Percentiles rank a stretch among this genome's conserved stretches.
These are phyloP conservation scores for Rana temporaria DNA, from an alignment of 2,113 vertebrate genomes.

Conservation along the genomic window DNA sequence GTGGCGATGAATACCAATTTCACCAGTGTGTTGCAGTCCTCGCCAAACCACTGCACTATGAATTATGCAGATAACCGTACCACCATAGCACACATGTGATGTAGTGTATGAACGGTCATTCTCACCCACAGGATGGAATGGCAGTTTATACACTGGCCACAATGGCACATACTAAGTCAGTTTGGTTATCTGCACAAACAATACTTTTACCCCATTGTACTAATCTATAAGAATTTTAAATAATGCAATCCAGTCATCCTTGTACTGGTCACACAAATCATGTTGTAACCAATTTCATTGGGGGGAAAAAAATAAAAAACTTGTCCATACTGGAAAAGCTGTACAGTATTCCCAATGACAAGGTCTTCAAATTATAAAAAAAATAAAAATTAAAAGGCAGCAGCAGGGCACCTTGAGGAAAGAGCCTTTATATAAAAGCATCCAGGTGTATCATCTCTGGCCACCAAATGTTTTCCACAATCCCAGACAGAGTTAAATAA, in stretches of 20 bases:
- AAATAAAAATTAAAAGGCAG: constrained; percentile 19
- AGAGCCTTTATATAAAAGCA: neutral
- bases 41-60: too few species aligned
- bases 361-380: neutral
- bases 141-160: too few species aligned
- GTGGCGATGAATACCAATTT: too few species aligned
- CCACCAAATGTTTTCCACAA: neutral
- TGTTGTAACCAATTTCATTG: neutral
- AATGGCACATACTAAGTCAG: too few species aligned
- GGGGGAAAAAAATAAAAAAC: neutral
- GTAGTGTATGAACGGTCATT: too few species aligned
- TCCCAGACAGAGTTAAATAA: neutral
- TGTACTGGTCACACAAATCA: neutral
- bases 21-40: too few species aligned
- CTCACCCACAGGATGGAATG: too few species aligned
- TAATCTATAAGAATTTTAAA: too few species aligned
- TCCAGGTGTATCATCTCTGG: neutral
- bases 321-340: neutral
- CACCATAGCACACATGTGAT: too few species aligned
- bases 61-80: too few species aligned
- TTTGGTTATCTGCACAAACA: too few species aligned
- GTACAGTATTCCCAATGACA: constrained; percentile 8
- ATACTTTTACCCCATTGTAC: too few species aligned
- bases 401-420: neutral
- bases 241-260: neutral